Base-by-base conservation (phyloP, 2,888 invertebrate species). In the Tridacna gigas region DNA sequence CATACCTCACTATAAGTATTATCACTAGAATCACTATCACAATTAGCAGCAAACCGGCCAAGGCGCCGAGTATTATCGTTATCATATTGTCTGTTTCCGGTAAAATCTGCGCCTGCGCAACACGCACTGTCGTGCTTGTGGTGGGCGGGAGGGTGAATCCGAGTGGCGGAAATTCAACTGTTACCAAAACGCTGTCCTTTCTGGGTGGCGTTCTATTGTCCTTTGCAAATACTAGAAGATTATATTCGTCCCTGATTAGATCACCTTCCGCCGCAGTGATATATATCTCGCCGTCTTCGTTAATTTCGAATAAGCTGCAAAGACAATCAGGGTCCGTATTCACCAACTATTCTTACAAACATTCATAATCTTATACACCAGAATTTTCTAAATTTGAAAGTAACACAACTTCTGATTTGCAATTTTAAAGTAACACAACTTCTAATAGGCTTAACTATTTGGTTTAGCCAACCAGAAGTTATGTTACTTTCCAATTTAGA, bases 261-360 rank as follows among this genome's bases (percentile, higher is more conserved):
- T 86, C 84, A 22, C 77, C 83, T 2, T 88, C 71, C 3, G 85
- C 65, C 25, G 85, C 90, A 7, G 63, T 82, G 11, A 92, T 84
- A 45, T 76, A 83, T 5, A 93, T 79, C 26, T 86, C 82, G 12
- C 92, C 92, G 18, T 81, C 66, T 13, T 80, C 51, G 74, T 85
- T 86, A 37, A 93, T 89, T 45, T 86, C 56, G 82, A 93, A 93
- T n/a, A 91, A 76, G n/a, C 91, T 91, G 89, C 25, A 84, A 85
- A 28, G 25, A 28, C 22, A 37, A 37, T 37, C 2, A 37, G 37
- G n/a, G n/a, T n/a, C n/a, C n/a, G n/a, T n/a, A n/a, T n/a, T n/a
- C n/a, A n/a, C n/a, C n/a, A n/a, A n/a, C n/a, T n/a, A n/a, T n/a
- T n/a, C n/a, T n/a, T n/a, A n/a, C n/a, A n/a, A n/a, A n/a, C n/a